Percentiles rank a stretch among this genome's conserved stretches.
Evolutionary conservation across 2,113 vertebrate genomes (phyloP).

Genomic region (Platycercus adscitus): DNA sequence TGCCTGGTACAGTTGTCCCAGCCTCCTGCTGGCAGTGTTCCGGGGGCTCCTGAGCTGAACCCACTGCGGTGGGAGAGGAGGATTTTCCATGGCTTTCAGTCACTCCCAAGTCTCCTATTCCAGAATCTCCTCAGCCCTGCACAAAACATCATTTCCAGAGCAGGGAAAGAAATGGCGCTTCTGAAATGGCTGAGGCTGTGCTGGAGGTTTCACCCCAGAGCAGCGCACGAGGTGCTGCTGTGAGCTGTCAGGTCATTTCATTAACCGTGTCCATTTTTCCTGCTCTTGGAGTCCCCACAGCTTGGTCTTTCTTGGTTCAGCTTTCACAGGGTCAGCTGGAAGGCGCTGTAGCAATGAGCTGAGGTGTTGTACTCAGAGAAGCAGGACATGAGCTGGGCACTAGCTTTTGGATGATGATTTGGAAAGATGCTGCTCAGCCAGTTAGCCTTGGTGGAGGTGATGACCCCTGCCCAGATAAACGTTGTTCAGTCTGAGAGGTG

Average conservation of each 20-base stretch:
- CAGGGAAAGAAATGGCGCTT: not conserved
- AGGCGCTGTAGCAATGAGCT: not conserved
- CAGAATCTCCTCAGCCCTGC: not conserved
- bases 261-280: not conserved
- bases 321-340: not conserved
- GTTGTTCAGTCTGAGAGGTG: not conserved
- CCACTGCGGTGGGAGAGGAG: not conserved
- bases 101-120: not conserved
- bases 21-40: not conserved
- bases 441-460: rapidly evolving
- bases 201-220: not conserved
- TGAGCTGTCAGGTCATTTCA: not conserved
- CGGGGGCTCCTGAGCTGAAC: rapidly evolving
- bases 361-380: not conserved
- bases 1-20: not conserved
- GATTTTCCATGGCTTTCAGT: not conserved
- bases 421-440: not conserved
- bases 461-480: not conserved
- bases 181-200: not conserved
- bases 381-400: rapidly evolving
- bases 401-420: not conserved
- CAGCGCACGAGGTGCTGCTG: not conserved
- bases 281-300: not conserved
- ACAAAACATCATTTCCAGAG: not conserved
- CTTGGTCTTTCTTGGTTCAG: not conserved